phyloP scores from a whole-genome alignment of 2,888 invertebrate genomes.

The Scelioninae gen. 2 region DNA sequence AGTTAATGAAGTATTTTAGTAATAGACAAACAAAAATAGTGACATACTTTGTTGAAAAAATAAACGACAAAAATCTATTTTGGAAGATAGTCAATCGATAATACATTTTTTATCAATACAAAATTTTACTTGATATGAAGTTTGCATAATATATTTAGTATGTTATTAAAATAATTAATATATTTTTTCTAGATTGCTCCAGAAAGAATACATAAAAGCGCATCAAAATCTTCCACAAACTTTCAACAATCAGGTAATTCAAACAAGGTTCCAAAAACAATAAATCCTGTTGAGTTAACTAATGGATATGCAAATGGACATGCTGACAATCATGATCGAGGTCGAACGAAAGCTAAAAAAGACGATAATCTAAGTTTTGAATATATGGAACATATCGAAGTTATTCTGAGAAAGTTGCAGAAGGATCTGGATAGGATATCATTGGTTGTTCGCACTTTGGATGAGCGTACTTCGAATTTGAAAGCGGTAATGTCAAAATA shows the following conservation, averaged over 20 bases:
- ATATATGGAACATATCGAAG: constrained; percentile 76
- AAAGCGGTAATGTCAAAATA: constrained; percentile 62
- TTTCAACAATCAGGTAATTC: constrained; percentile 59
- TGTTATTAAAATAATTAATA: not conserved
- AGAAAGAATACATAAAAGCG: constrained; percentile 68
- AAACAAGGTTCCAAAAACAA: constrained; percentile 55
- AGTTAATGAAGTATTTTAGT: constrained; percentile 14
- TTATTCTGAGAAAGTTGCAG: constrained; percentile 76
- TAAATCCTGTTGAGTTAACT: constrained; percentile 61
- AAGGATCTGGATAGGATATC: constrained; percentile 76
- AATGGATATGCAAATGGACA: constrained; percentile 66
- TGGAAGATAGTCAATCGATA: too few relatives aligned
- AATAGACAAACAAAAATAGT: constrained; percentile 10
- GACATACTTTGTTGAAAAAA: constrained; percentile 25
- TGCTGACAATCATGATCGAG: constrained; percentile 63
- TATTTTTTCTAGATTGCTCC: constrained; percentile 68
- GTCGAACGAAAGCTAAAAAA: constrained; percentile 66
- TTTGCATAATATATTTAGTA: too few relatives aligned
- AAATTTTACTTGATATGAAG: too few relatives aligned
- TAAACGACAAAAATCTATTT: not conserved
- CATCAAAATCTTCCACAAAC: constrained; percentile 63
- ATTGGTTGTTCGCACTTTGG: constrained; percentile 74
- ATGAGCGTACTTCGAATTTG: constrained; percentile 70
- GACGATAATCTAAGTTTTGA: constrained; percentile 71
- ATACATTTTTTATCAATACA: too few relatives aligned